Conservation (phyloP, 2,888 invertebrate genomes). For the Drosophila eohydei region DNA sequence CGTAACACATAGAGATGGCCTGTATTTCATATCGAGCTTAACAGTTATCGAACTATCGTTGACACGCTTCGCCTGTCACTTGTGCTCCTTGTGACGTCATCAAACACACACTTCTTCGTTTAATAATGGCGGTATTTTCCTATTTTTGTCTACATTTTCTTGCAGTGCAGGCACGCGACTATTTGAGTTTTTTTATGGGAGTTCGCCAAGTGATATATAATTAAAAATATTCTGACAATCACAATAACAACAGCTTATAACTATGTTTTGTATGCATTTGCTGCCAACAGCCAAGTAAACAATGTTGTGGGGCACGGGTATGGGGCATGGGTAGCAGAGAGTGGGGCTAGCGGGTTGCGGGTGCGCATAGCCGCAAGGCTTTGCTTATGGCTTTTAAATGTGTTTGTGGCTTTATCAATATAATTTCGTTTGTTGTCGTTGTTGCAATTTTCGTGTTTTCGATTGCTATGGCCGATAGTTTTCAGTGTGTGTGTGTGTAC, state of each 20-base stretch:
- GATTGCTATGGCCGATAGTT: constrained; percentile 68
- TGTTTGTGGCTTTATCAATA: constrained; percentile 76
- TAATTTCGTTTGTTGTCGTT: constrained; percentile 65
- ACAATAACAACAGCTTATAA: constrained; percentile 42
- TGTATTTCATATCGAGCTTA: background rate
- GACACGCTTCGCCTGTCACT: background rate
- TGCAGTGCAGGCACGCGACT: constrained; percentile 72
- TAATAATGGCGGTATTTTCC: background rate
- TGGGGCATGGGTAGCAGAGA: background rate
- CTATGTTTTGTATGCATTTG: constrained; percentile 20
- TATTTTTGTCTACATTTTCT: background rate
- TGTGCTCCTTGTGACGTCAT: constrained; percentile 4
- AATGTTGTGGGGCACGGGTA: constrained; percentile 3
- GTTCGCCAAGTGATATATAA: constrained; percentile 51
- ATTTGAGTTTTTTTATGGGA: constrained; percentile 16
- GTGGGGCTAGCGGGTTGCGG: background rate
- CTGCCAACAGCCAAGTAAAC: constrained; percentile 25
- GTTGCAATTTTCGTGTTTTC: constrained; percentile 67
- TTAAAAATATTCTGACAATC: constrained; percentile 63
- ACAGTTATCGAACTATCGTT: background rate
- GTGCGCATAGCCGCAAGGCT: constrained; percentile 42
- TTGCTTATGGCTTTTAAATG: constrained; percentile 74
- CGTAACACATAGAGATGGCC: background rate
- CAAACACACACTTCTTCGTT: background rate
- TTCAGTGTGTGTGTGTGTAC: constrained; percentile 27